phyloP scores from a whole-genome alignment of 2,113 vertebrate species.

The Eclectus roratus region DNA sequence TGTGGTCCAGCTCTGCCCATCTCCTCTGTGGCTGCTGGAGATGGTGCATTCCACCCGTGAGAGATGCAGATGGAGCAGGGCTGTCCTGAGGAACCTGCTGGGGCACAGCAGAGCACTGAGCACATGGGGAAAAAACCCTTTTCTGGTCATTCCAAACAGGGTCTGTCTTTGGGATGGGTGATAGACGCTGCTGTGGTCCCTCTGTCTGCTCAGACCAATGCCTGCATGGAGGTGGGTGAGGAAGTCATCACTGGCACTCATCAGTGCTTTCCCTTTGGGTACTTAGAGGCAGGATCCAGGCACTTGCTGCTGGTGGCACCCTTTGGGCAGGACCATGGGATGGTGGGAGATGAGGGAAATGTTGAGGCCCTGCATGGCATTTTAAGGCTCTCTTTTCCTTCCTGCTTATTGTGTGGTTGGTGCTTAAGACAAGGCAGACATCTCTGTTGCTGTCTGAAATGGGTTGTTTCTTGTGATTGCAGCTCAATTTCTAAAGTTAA shows the following conservation, averaged over 20 bases:
- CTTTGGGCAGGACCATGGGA: not conserved
- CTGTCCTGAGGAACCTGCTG: not conserved
- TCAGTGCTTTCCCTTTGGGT: no score
- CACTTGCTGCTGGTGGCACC: not conserved
- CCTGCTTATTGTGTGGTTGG: not conserved
- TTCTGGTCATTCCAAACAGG: not conserved
- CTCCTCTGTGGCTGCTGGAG: accelerated
- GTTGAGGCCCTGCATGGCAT: not conserved
- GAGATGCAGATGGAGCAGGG: accelerated
- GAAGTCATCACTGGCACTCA: accelerated
- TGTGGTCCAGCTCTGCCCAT: accelerated
- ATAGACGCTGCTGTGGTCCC: accelerated
- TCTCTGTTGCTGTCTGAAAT: not conserved
- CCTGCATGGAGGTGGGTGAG: not conserved
- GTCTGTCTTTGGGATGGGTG: not conserved
- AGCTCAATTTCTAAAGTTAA: not conserved
- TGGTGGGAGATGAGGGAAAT: not conserved
- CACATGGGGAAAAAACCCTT: accelerated
- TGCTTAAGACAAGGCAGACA: not conserved
- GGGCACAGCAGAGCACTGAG: accelerated
- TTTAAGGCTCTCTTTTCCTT: not conserved
- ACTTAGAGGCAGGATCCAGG: not conserved
- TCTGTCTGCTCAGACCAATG: not conserved
- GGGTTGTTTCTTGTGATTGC: not conserved
- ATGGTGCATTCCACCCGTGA: accelerated